These are phyloP conservation scores for Empis stercorea DNA, from an alignment of 2,888 invertebrate genomes.

Conservation along the genomic window DNA sequence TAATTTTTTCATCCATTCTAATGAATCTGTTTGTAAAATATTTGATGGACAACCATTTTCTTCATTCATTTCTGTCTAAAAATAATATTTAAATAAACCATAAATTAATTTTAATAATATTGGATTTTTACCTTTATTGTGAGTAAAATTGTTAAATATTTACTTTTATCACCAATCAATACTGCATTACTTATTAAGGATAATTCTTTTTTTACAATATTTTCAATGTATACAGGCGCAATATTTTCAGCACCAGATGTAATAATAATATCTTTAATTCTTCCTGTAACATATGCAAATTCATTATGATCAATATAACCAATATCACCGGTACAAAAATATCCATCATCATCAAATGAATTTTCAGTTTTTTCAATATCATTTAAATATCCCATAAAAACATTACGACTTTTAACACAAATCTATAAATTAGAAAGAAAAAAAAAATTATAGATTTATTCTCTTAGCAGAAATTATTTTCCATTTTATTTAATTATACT, in stretches of 20 bases:
- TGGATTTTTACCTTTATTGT: constrained; percentile 64
- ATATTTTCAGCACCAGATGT: constrained; percentile 94
- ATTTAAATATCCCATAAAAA: constrained; percentile 82
- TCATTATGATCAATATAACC: constrained; percentile 62
- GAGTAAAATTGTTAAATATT: constrained; percentile 71
- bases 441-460: no score
- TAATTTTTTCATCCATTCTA: constrained; percentile 56
- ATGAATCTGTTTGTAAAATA: constrained; percentile 47
- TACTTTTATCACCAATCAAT: constrained; percentile 75
- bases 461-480: no score
- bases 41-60: constrained; percentile 60
- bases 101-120: not conserved
- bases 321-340: constrained; percentile 80
- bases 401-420: constrained; percentile 63
- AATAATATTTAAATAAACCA: not conserved
- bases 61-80: constrained; percentile 50
- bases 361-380: constrained; percentile 56
- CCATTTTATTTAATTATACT: constrained; percentile 11
- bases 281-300: constrained; percentile 60
- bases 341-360: constrained; percentile 61
- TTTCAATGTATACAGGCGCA: constrained; percentile 74
- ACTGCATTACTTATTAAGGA: constrained; percentile 67
- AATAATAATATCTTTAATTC: constrained; percentile 68
- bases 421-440: no score
- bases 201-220: constrained; percentile 57